Conservation (phyloP, 2,888 invertebrate species). For the Limnephilus lunatus region DNA sequence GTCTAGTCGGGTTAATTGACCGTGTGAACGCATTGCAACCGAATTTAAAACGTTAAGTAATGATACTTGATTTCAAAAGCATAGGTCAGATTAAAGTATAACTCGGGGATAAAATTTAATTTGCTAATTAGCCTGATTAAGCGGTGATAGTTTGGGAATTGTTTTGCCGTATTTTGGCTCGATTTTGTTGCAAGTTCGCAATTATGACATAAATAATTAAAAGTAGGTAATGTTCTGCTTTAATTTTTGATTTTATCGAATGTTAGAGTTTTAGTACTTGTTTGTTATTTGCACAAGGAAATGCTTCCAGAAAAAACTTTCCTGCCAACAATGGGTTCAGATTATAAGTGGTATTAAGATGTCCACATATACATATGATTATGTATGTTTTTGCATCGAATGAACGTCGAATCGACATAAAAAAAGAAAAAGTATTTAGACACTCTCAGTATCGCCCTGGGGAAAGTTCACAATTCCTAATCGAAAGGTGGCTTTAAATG, state of each 20-base stretch:
- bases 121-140: slow-evolving; percentile 24
- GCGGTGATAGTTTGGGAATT: neutral
- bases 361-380: neutral
- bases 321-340: neutral
- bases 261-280: neutral
- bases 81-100: slow-evolving; percentile 16
- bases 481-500: neutral
- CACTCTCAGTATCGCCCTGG: neutral
- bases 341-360: neutral
- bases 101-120: neutral
- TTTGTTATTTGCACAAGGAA: neutral
- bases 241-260: neutral
- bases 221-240: neutral
- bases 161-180: neutral
- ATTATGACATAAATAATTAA: neutral
- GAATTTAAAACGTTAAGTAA: slow-evolving; percentile 17
- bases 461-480: neutral
- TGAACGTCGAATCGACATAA: neutral
- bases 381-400: neutral
- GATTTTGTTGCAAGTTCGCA: neutral
- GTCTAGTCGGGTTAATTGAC: slow-evolving; percentile 17
- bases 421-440: neutral
- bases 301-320: neutral
- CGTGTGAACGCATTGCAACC: slow-evolving; percentile 29
- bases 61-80: slow-evolving; percentile 28